Conservation (phyloP, 2,797 vertebrate genomes). For the Manis pentadactyla region DNA sequence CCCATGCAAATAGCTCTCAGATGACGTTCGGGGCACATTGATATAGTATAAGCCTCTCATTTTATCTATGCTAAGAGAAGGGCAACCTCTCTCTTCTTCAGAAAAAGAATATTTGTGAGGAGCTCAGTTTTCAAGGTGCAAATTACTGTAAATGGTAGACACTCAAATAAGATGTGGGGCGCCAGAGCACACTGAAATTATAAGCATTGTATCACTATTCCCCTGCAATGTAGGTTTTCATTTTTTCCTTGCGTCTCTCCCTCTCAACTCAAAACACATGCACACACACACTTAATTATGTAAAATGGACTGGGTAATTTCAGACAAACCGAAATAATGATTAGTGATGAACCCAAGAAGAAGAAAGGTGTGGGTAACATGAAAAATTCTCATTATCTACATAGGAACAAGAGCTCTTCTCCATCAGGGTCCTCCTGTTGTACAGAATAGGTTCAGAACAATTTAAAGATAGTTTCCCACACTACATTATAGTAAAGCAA, state of each 20-base stretch:
- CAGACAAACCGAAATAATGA: not conserved
- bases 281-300: not conserved
- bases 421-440: not conserved
- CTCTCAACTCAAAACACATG: not conserved
- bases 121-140: not conserved
- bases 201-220: not conserved
- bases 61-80: slow-evolving; percentile 20
- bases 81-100: not conserved
- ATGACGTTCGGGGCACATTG: not conserved
- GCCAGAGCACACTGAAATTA: not conserved
- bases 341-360: not conserved
- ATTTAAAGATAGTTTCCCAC: not conserved
- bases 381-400: not conserved
- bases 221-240: not conserved
- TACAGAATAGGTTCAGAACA: not conserved
- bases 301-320: not conserved
- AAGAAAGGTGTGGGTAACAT: not conserved
- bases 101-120: not conserved
- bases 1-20: not conserved
- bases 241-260: not conserved
- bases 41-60: not conserved
- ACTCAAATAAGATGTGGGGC: not conserved
- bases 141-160: not conserved
- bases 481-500: not conserved
- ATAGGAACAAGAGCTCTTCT: not conserved